These are phyloP conservation scores for Coranthus polyacanthus DNA, from an alignment of 2,797 vertebrate species.

Conservation along the genomic window DNA sequence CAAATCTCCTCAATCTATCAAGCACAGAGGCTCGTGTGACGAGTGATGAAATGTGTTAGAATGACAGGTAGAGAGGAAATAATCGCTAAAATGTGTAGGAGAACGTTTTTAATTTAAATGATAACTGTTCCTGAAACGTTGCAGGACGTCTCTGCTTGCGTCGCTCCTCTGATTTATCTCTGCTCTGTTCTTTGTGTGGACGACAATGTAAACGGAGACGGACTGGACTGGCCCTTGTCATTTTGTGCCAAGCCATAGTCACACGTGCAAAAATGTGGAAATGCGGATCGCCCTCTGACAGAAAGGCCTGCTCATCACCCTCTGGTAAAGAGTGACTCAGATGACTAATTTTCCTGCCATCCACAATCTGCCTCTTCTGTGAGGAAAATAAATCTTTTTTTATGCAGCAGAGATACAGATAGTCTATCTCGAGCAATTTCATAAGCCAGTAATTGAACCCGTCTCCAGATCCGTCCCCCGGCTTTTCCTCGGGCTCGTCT, in stretches of 20 bases:
- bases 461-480: slow-evolving; percentile 31
- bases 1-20: slow-evolving; percentile 2
- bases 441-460: slow-evolving; percentile 29
- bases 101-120: not conserved
- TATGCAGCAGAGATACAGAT: slow-evolving; percentile 32
- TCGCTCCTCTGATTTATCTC: slow-evolving; percentile 28
- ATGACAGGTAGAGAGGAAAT: too few species aligned
- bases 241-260: slow-evolving; percentile 42
- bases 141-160: not conserved
- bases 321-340: slow-evolving; percentile 59
- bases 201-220: slow-evolving; percentile 18
- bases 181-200: slow-evolving; percentile 32
- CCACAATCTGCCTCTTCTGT: slow-evolving; percentile 15
- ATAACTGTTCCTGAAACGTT: too few species aligned
- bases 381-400: slow-evolving; percentile 4
- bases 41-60: too few species aligned
- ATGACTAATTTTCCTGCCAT: slow-evolving; percentile 55
- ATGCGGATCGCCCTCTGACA: slow-evolving; percentile 48
- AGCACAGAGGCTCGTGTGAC: not conserved
- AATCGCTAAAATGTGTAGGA: too few species aligned
- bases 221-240: slow-evolving; percentile 21
- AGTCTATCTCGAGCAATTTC: slow-evolving; percentile 17
- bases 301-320: slow-evolving; percentile 55
- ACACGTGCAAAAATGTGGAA: slow-evolving; percentile 29
- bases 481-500: slow-evolving; percentile 12